Conservation (phyloP, 1,140 invertebrate genomes). For the Drosophila sucinea region DNA sequence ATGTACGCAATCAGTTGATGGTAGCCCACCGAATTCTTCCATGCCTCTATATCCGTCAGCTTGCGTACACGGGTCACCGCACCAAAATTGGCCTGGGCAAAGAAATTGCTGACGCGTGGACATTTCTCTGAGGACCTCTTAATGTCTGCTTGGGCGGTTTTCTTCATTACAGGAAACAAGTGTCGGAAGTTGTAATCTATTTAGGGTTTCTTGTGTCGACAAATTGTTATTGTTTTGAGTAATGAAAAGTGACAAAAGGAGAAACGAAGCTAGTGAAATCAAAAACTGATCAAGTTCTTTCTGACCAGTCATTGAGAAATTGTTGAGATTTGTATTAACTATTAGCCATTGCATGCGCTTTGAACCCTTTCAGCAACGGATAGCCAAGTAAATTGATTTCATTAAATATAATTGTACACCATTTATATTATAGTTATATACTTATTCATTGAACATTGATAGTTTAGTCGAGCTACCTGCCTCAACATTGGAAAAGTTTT, state of each 20-base stretch:
- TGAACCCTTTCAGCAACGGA: not conserved
- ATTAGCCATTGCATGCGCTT: not conserved
- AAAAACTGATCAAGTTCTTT: not conserved
- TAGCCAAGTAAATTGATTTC: not conserved
- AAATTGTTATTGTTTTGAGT: not conserved
- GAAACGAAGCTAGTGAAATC: not conserved
- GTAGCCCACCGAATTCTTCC: slow-evolving; percentile 44
- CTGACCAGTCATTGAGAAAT: not conserved
- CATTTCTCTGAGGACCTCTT: not conserved
- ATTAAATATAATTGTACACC: not conserved
- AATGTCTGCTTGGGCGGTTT: not conserved
- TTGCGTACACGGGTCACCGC: slow-evolving; percentile 9
- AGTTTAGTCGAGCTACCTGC: slow-evolving; percentile 4
- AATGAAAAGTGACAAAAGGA: not conserved
- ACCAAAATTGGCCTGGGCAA: slow-evolving; percentile 4
- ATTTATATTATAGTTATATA: not conserved
- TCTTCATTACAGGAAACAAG: not conserved
- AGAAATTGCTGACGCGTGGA: slow-evolving; percentile 3
- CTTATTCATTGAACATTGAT: not conserved
- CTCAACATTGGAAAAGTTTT: slow-evolving; percentile 2
- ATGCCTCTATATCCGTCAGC: slow-evolving; percentile 23
- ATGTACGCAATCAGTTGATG: slow-evolving; percentile 42
- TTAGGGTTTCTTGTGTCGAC: not conserved
- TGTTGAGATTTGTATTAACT: not conserved
- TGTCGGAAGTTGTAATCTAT: not conserved